Conservation (phyloP, 2,888 invertebrate genomes). For the Adelphocoris suturalis region DNA sequence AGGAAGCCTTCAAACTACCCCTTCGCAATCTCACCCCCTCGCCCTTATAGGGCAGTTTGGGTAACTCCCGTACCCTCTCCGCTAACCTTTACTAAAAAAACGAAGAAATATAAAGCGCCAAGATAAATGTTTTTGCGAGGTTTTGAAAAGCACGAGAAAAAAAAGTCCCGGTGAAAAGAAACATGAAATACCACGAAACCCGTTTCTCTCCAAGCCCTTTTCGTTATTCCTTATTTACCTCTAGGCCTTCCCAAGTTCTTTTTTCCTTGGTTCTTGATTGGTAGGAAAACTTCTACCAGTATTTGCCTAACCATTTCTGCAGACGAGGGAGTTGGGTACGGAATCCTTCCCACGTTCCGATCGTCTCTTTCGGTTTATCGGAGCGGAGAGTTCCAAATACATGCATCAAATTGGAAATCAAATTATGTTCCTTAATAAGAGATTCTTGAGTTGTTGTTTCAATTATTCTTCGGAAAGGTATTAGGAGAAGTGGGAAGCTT, state of each 20-base stretch:
- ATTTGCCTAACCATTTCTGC: slow-evolving; percentile 28
- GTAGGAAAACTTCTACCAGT: background rate
- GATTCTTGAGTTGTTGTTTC: too few species aligned
- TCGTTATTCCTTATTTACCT: slow-evolving; percentile 20
- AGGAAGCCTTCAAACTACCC: slow-evolving; percentile 34
- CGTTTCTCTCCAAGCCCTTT: background rate
- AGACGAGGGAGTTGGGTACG: background rate
- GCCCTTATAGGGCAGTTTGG: background rate
- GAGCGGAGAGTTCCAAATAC: too few species aligned
- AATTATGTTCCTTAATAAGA: too few species aligned
- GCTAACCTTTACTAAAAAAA: background rate
- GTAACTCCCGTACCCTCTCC: background rate
- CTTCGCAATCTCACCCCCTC: background rate
- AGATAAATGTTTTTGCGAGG: slow-evolving; percentile 52
- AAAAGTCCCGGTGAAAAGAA: slow-evolving; percentile 20
- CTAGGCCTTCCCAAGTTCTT: background rate
- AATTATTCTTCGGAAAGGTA: too few species aligned
- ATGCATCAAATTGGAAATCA: too few species aligned
- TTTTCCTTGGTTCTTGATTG: background rate
- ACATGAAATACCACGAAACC: slow-evolving; percentile 21
- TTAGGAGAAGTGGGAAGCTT: too few species aligned
- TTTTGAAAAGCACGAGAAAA: background rate
- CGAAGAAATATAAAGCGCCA: background rate
- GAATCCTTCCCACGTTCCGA: background rate
- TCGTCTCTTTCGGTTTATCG: background rate